Conservation (phyloP, 2,797 vertebrate genomes). For the Rhyacichthys aspro region DNA sequence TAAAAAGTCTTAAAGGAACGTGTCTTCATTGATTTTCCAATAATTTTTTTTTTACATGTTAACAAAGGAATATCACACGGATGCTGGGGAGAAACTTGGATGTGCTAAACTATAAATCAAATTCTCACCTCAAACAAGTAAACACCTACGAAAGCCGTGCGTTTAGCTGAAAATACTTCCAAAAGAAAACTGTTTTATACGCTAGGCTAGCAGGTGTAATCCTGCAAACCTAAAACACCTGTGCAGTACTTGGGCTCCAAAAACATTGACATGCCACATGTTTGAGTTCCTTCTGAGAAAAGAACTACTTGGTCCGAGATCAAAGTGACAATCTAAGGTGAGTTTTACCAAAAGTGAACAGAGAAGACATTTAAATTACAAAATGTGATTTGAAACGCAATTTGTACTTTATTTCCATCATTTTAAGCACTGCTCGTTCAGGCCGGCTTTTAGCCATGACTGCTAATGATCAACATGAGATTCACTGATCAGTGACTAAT, state of each 20-base stretch:
- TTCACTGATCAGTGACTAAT: no score
- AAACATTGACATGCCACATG: neutral
- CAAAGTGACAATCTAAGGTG: constrained; percentile 37
- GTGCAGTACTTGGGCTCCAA: constrained; percentile 25
- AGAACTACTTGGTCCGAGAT: neutral
- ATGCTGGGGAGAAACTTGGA: neutral
- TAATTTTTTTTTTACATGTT: no score
- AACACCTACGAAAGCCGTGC: neutral
- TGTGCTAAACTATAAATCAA: neutral
- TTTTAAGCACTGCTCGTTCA: no score
- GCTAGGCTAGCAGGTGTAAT: constrained; percentile 38
- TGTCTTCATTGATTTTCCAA: constrained; percentile 6
- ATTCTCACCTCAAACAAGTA: no score
- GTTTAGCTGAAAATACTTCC: neutral
- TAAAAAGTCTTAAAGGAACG: constrained; percentile 53
- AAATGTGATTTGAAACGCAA: no score
- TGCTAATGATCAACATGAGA: no score
- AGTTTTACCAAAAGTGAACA: constrained; percentile 14
- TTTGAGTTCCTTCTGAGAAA: neutral
- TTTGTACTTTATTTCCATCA: no score
- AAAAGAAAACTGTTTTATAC: constrained; percentile 10
- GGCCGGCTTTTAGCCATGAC: no score
- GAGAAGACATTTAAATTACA: no score
- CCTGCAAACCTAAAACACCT: constrained; percentile 54
- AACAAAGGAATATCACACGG: neutral